phyloP scores from a whole-genome alignment of 2,113 vertebrate genomes.

The Semicossyphus pulcher region DNA sequence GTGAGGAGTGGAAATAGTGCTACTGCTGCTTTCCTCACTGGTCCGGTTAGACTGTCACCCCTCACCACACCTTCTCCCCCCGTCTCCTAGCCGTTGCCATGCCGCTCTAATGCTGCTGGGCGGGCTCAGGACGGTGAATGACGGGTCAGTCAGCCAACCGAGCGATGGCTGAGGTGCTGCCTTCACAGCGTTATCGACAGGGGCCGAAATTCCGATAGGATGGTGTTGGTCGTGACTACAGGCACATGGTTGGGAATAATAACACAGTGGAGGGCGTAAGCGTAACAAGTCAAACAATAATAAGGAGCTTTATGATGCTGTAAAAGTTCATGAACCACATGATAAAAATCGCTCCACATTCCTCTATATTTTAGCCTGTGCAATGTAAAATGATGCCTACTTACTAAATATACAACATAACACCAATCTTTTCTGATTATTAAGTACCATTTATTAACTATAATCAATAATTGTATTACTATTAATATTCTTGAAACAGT shows the following conservation, averaged over 20 bases:
- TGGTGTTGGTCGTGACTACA: conserved; percentile 43
- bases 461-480: too few relatives aligned
- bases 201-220: conserved; percentile 56
- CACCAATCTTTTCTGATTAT: background rate
- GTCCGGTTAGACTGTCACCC: conserved; percentile 53
- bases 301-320: background rate
- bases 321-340: background rate
- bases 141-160: conserved; percentile 40
- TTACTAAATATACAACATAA: background rate
- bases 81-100: conserved; percentile 48
- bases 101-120: conserved; percentile 45
- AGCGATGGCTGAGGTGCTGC: conserved; percentile 33
- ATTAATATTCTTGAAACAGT: background rate
- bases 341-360: too few relatives aligned
- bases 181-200: conserved; percentile 25
- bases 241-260: conserved; percentile 44
- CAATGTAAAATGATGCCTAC: too few relatives aligned
- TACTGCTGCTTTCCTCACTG: conserved; percentile 28
- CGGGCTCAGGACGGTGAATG: conserved; percentile 41
- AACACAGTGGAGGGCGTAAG: background rate
- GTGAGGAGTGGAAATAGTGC: conserved; percentile 5
- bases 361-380: too few relatives aligned
- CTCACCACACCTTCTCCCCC: conserved; percentile 54
- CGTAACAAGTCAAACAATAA: conserved; percentile 8
- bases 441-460: background rate